phyloP scores from a whole-genome alignment of 2,113 vertebrate genomes.

The Amphiprion percula region DNA sequence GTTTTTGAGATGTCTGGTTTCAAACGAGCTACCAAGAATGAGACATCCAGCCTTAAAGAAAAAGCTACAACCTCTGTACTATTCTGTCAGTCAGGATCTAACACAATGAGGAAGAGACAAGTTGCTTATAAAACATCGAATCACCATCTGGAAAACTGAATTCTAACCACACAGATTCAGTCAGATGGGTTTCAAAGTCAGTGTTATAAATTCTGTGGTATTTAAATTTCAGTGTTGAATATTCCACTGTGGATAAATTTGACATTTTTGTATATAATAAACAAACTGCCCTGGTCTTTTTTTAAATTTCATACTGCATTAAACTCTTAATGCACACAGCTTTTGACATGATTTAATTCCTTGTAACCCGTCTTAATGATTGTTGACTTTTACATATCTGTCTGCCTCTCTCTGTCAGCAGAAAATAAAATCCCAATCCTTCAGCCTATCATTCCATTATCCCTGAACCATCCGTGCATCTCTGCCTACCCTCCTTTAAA shows the following conservation, averaged over 20 bases:
- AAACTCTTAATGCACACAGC: not conserved
- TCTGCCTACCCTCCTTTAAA: constrained; percentile 45
- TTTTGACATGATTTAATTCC: not conserved
- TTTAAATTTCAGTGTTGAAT: not conserved
- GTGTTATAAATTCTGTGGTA: not conserved
- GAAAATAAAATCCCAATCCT: constrained; percentile 41
- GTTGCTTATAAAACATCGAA: too few relatives aligned
- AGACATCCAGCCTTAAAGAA: too few relatives aligned
- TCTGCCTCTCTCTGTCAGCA: constrained; percentile 35
- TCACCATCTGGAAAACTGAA: too few relatives aligned
- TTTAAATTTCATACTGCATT: not conserved
- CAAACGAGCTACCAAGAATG: too few relatives aligned
- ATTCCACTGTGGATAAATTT: not conserved
- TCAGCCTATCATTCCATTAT: constrained; percentile 55
- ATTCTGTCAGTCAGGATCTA: too few relatives aligned
- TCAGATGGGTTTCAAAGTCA: constrained; percentile 7
- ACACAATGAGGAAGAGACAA: too few relatives aligned
- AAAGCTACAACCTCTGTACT: too few relatives aligned
- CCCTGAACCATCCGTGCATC: constrained; percentile 35
- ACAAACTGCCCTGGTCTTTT: not conserved
- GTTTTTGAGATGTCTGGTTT: too few relatives aligned
- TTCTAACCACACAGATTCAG: too few relatives aligned
- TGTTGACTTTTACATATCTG: constrained; percentile 23
- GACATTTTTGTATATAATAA: not conserved
- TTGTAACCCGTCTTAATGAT: not conserved